Percentiles rank a stretch among this genome's conserved stretches.
phyloP scores from a whole-genome alignment of 2,797 vertebrate species.

The Gymnoscopelus braueri region DNA sequence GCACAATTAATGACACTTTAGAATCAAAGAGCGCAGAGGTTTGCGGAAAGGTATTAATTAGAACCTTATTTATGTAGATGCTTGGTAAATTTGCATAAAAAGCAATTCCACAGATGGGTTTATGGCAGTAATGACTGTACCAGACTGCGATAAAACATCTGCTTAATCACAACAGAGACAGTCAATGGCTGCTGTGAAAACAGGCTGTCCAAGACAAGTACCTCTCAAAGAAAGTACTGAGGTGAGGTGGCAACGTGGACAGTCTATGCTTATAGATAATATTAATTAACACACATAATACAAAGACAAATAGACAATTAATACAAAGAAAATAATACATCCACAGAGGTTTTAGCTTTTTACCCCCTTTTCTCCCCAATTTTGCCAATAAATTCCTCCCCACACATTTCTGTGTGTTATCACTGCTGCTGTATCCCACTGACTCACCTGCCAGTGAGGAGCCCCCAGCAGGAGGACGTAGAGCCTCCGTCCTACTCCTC shows the following conservation, averaged over 20 bases:
- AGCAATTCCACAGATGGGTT: constrained; percentile 88
- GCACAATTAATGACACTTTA: constrained; percentile 80
- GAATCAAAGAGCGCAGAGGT: constrained; percentile 80
- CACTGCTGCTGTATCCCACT: too few relatives aligned
- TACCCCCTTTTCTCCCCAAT: too few relatives aligned
- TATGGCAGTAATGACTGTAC: constrained; percentile 86
- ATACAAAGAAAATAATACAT: too few relatives aligned
- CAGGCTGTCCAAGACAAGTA: constrained; percentile 71
- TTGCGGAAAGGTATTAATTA: constrained; percentile 87
- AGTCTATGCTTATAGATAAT: constrained; percentile 46
- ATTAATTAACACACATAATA: not conserved
- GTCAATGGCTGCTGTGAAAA: constrained; percentile 76
- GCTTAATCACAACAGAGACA: constrained; percentile 84
- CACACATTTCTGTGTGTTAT: too few relatives aligned
- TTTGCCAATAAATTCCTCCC: too few relatives aligned
- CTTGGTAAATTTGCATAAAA: constrained; percentile 85
- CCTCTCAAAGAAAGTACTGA: constrained; percentile 70
- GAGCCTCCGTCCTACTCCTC: too few relatives aligned
- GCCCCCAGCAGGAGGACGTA: too few relatives aligned
- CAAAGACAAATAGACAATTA: too few relatives aligned
- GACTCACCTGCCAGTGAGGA: too few relatives aligned
- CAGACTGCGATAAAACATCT: constrained; percentile 86
- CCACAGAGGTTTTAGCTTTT: not conserved
- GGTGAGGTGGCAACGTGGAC: constrained; percentile 62
- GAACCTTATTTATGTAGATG: constrained; percentile 89